Evolutionary conservation across 2,797 vertebrate species (phyloP), one percentile per base, ranked within the genome.

Genomic region (Netta rufina): DNA sequence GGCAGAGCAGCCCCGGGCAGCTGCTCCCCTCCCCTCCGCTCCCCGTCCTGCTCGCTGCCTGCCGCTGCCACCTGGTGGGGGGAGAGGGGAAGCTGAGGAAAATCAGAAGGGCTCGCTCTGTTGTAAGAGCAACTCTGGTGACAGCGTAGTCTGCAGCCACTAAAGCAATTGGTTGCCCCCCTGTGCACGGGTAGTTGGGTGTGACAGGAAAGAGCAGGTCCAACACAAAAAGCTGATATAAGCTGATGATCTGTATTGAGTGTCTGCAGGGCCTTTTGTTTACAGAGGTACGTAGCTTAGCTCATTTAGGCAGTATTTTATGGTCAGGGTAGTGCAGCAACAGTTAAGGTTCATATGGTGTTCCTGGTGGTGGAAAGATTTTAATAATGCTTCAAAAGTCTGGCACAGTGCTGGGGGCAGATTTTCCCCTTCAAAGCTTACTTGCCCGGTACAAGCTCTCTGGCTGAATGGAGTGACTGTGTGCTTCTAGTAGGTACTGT

Each of bases 31-130:
- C 19, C 45, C 45, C 19, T 21, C 20, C 27, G 20, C 73, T 9
- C 24, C 14, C 30, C 20, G 73, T 69, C 49, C 33, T 9, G 45
- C 77, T 47, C 71, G 10, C n/a, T 36, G 27, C 84, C 81, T 84
- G 51, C 78, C 41, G 43, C 89, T 93, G 95, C 94, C 91, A 87
- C 75, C 95, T 94, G 91, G 45, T 64, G 93, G 90, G 19, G 74
- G 49, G 32, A 32, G 81, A 49, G 22, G 22, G 54, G 28, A 12
- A 66, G 15, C 7, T 3, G 49, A 8, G 33, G 30, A 13, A 57
- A 49, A 41, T 4, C 36, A 54, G 64, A 36, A 28, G 56, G 4
- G 3, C 47, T 73, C n/a, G n/a, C 20, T 69, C 21, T 6, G 12
- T 30, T 36, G 17, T 3, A 8, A 8, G 39, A 79, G 54, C 22